Base-by-base conservation (phyloP, 2,797 vertebrate genomes). In the Hozukius guyotensis region DNA sequence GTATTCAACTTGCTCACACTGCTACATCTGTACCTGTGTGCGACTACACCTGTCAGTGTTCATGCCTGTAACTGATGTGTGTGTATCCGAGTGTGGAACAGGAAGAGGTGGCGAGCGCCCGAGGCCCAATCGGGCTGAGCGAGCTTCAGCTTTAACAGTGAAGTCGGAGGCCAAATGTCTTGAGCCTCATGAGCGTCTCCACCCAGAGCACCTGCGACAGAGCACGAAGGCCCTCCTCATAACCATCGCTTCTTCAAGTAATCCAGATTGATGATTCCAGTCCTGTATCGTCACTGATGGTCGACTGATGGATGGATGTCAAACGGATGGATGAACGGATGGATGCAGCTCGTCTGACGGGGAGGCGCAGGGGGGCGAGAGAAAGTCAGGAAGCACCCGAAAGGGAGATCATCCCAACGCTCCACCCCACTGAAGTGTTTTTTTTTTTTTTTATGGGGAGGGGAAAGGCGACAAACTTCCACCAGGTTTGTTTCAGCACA, bases 231-330 rank as follows among this genome's bases (percentile, higher is more conserved):
- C 84, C 72, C 76, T 74, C 71, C 77, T 72, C 71, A 14, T 34
- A 72, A 81, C 77, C 85, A 79, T 82, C 72, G 59, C 72, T 85
- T 92, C 87, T 95, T 95, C 94, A 96, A 96, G 95, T 96, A 95
- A 92, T 95, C 88, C 89, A 88, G 93, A 94, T 90, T 57, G 89
- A 84, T 90, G 88, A 91, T 92, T 93, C 87, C 92, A 92, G 94
- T 93, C 92, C 83, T 81, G 84, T 66, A 85, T 89, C 81, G 75
- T 68, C 77, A 49, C 74, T 64, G 84, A 86, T 55, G 67, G 66
- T 79, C 71, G 72, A 72, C 81, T 29, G 84, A 87, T 69, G 87
- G 87, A 84, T 87, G 87, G 89, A 88, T 87, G 78, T 77, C 38
- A 31, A 79, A 85, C 57, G 77, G 86, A 87, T 88, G 72, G 87